Percentiles rank a stretch among this genome's conserved stretches.
These are phyloP conservation scores for Drosophila leontia DNA, from an alignment of 1,140 invertebrate genomes.

Conservation along the genomic window DNA sequence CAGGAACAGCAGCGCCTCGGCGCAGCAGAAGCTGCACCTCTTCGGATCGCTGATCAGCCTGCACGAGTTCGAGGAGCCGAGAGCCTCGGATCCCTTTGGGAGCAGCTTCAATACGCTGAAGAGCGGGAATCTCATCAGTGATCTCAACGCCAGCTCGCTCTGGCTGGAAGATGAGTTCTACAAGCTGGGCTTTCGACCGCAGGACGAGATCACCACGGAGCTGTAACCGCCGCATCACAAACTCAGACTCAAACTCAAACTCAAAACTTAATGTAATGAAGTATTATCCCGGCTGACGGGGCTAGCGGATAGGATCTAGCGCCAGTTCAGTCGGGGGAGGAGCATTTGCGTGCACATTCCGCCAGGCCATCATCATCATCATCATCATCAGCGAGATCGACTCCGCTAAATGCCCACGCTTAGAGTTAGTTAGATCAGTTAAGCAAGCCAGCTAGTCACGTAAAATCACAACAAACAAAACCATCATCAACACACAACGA, in stretches of 20 bases:
- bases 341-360: conserved; percentile 70
- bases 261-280: conserved; percentile 53
- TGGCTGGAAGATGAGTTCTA: conserved; percentile 90
- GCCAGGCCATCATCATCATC: conserved; percentile 59
- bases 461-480: conserved; percentile 72
- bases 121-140: conserved; percentile 85
- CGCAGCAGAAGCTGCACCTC: conserved; percentile 76
- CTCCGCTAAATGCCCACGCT: conserved; percentile 70
- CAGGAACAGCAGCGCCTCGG: conserved; percentile 66
- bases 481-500: conserved; percentile 47
- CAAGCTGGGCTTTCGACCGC: conserved; percentile 89
- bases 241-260: conserved; percentile 46
- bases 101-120: conserved; percentile 86
- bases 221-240: conserved; percentile 84
- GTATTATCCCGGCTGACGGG: conserved; percentile 64
- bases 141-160: conserved; percentile 87
- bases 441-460: conserved; percentile 77
- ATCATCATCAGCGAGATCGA: conserved; percentile 5
- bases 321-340: conserved; percentile 47
- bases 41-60: conserved; percentile 86
- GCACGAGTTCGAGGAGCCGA: conserved; percentile 84
- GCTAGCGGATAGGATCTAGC: conserved; percentile 55
- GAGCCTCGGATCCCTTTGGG: conserved; percentile 85
- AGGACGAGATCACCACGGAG: conserved; percentile 91
- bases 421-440: conserved; percentile 67